Evolutionary conservation across 2,888 invertebrate species (phyloP).

Genomic region (Drosophila emarginata): DNA sequence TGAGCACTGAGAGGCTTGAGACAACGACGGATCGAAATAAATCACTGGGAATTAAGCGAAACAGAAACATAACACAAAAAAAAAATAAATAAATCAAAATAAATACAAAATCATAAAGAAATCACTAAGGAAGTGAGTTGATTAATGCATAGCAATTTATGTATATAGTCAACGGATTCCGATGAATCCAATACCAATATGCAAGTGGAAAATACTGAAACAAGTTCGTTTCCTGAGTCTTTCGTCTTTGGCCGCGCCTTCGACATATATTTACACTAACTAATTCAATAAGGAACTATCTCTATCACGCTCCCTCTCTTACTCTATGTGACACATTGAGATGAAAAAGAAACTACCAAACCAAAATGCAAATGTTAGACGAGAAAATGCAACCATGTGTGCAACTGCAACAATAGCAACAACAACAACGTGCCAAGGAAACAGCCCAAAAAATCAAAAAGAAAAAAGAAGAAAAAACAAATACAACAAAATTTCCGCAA

Average conservation of each 20-base stretch:
- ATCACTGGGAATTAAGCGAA: constrained; percentile 45
- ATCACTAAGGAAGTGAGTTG: constrained; percentile 53
- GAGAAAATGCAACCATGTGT: constrained; percentile 66
- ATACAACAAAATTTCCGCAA: constrained; percentile 63
- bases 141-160: constrained; percentile 50
- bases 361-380: constrained; percentile 66
- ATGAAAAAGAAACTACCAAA: constrained; percentile 21
- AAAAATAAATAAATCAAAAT: background rate
- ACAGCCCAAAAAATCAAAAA: constrained; percentile 27
- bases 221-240: constrained; percentile 73
- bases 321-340: constrained; percentile 42
- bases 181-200: constrained; percentile 25
- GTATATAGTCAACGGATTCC: constrained; percentile 20
- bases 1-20: constrained; percentile 2
- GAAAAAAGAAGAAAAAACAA: background rate
- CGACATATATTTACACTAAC: constrained; percentile 32
- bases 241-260: constrained; percentile 52
- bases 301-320: constrained; percentile 15
- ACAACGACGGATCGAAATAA: constrained; percentile 36
- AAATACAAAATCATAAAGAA: constrained; percentile 29
- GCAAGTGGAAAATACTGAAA: constrained; percentile 7
- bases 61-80: background rate
- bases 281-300: background rate
- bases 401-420: constrained; percentile 28
- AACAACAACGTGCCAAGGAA: constrained; percentile 36